Evolutionary conservation across 1,140 invertebrate species (phyloP).

Genomic region (Mercenaria mercenaria): DNA sequence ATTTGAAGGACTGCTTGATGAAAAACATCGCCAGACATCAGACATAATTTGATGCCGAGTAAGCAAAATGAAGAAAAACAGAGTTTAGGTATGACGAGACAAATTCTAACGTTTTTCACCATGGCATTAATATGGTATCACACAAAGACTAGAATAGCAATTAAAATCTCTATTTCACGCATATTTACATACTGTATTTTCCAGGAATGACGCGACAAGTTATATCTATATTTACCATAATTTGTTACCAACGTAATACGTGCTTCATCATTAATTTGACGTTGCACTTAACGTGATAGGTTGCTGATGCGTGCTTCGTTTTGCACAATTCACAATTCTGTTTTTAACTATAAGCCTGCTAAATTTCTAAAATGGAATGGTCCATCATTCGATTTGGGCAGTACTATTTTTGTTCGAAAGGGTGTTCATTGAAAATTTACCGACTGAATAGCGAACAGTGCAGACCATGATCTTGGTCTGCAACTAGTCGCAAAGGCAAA

Average conservation of each 20-base stretch:
- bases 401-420: too few species aligned
- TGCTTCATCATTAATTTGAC: neutral
- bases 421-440: too few species aligned
- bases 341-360: too few species aligned
- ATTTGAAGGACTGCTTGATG: neutral
- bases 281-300: neutral
- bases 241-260: neutral
- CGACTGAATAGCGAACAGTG: too few species aligned
- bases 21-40: neutral
- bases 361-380: too few species aligned
- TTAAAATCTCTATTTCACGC: neutral
- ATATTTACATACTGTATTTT: neutral
- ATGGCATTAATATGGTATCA: neutral
- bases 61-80: neutral
- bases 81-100: neutral
- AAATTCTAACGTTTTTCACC: neutral
- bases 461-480: too few species aligned
- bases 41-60: neutral
- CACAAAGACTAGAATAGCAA: neutral
- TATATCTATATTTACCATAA: neutral
- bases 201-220: neutral
- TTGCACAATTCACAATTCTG: too few species aligned
- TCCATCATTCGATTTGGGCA: too few species aligned
- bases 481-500: too few species aligned
- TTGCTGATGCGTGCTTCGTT: too few species aligned